phyloP scores from a whole-genome alignment of 2,113 vertebrate species.

The Mixornis gularis region DNA sequence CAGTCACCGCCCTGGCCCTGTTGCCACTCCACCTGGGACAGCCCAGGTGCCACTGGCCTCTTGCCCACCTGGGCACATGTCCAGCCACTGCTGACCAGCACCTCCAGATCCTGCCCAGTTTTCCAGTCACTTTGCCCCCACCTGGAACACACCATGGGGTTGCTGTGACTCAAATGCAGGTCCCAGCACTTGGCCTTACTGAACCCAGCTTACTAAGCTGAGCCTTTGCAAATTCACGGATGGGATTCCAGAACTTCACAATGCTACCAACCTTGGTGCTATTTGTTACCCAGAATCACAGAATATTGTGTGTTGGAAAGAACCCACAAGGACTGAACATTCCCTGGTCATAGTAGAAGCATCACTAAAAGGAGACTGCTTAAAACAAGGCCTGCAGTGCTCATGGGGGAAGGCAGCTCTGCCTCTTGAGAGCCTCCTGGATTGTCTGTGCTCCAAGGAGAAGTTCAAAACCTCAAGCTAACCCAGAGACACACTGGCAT shows the following conservation, averaged over 20 bases:
- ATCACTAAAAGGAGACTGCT: neutral
- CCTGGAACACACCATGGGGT: neutral
- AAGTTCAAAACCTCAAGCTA: neutral
- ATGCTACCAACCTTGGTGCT: rapidly evolving
- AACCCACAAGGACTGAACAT: neutral
- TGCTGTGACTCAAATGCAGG: neutral
- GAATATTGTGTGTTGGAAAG: neutral
- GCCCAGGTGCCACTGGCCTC: neutral
- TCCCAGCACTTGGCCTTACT: neutral
- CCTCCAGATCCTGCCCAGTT: neutral
- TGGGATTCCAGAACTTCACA: neutral
- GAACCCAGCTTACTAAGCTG: neutral
- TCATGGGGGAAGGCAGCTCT: neutral
- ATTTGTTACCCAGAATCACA: neutral
- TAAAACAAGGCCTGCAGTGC: neutral
- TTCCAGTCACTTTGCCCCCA: neutral
- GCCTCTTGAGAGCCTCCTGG: neutral
- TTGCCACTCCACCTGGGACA: neutral
- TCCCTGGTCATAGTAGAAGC: neutral
- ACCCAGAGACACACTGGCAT: neutral
- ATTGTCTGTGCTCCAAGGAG: neutral
- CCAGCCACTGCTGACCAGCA: neutral
- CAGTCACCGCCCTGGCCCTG: neutral
- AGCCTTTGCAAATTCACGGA: neutral
- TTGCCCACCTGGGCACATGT: neutral